Evolutionary conservation across 2,113 vertebrate genomes (phyloP).

Genomic region (Galeopterus variegatus): DNA sequence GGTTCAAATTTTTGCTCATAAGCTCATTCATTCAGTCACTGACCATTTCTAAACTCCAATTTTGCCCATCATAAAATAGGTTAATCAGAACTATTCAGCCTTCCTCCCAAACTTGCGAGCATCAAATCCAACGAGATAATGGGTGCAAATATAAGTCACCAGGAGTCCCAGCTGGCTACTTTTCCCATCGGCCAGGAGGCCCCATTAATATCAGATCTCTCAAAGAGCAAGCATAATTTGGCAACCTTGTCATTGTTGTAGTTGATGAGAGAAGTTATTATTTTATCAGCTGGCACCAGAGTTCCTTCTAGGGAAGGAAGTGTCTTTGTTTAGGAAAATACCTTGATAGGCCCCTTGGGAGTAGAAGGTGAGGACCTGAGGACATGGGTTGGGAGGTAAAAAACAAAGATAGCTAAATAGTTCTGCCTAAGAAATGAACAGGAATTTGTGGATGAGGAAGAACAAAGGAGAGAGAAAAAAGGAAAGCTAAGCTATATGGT

Average conservation of each 20-base stretch:
- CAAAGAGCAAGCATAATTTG: conserved; percentile 1
- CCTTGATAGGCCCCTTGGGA: conserved; percentile 31
- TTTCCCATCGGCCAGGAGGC: neutral
- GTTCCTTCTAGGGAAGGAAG: conserved; percentile 77
- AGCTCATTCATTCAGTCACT: neutral
- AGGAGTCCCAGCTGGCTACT: neutral
- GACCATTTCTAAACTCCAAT: neutral
- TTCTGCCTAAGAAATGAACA: neutral
- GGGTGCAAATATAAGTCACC: neutral
- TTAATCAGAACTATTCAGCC: neutral
- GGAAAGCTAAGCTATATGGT: neutral
- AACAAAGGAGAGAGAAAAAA: neutral
- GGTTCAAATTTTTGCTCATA: neutral
- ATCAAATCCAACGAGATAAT: neutral
- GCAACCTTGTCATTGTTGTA: neutral
- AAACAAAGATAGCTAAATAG: conserved; percentile 50
- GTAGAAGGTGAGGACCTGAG: conserved; percentile 47
- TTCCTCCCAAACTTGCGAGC: neutral
- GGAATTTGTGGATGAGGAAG: neutral
- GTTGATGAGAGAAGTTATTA: conserved; percentile 40
- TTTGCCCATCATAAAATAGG: neutral
- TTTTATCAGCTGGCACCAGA: conserved; percentile 77
- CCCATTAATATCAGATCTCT: neutral
- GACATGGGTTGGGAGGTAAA: neutral
- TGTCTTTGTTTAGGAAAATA: conserved; percentile 78